phyloP scores from a whole-genome alignment of 2,888 invertebrate genomes.

The Monoplex corrugatus region DNA sequence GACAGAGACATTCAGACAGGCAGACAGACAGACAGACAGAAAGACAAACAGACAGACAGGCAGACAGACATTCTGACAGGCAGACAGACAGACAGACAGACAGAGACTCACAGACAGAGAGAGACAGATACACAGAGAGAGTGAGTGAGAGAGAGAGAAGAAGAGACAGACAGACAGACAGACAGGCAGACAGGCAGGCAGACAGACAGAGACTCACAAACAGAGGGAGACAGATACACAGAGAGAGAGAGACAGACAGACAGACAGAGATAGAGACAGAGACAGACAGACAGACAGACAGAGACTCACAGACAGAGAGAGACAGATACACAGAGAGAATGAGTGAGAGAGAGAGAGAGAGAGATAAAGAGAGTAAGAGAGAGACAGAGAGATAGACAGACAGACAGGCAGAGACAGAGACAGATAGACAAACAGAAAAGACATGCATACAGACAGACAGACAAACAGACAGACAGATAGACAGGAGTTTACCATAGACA shows the following conservation, averaged over 20 bases:
- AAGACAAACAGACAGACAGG: too few relatives aligned
- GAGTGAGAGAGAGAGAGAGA: not conserved
- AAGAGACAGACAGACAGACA: too few relatives aligned
- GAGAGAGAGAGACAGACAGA: not conserved
- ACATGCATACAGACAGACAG: not conserved
- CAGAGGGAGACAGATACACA: not conserved
- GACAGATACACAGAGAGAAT: not conserved
- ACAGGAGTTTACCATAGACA: too few relatives aligned
- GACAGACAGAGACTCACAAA: not conserved
- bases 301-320: not conserved
- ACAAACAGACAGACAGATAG: not conserved
- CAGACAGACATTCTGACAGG: too few relatives aligned
- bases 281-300: not conserved
- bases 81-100: too few relatives aligned
- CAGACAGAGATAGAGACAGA: not conserved
- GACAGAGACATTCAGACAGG: too few relatives aligned
- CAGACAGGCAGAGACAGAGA: not conserved
- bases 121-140: too few relatives aligned
- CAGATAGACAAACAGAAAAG: not conserved
- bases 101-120: too few relatives aligned
- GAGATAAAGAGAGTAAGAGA: not conserved
- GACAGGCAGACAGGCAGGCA: not conserved
- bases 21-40: too few relatives aligned
- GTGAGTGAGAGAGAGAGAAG: too few relatives aligned
- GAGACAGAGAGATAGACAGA: not conserved